A percentile compares a stretch with the other conserved stretches of the same genome.
Conservation (phyloP, 2,797 vertebrate genomes). For the Pangasius mekongensis region DNA sequence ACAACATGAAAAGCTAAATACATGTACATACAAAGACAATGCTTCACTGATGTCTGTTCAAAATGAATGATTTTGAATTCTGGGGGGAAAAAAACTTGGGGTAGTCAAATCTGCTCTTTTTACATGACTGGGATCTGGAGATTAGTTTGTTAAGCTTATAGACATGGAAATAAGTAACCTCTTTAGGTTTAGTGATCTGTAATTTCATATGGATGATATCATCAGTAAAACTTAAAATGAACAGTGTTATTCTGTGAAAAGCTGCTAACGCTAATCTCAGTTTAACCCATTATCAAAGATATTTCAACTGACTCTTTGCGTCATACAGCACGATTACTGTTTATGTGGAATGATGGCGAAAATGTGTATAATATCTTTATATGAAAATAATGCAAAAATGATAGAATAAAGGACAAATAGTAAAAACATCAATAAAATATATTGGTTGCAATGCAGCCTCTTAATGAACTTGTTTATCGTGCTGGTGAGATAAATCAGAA, state of each 20-base stretch:
- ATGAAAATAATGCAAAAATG: neutral
- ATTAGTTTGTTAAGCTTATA: neutral
- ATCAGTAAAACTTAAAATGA: neutral
- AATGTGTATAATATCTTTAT: neutral
- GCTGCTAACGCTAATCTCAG: slow-evolving; percentile 10
- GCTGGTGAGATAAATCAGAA: neutral
- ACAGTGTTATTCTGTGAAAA: neutral
- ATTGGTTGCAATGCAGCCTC: neutral
- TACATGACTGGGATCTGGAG: neutral
- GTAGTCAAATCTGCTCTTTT: neutral
- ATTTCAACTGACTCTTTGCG: neutral
- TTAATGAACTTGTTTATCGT: neutral
- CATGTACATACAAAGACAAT: slow-evolving; percentile 13
- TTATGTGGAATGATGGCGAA: neutral
- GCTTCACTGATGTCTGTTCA: slow-evolving; percentile 9
- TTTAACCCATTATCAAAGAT: slow-evolving; percentile 32
- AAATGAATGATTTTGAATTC: neutral
- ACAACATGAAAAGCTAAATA: neutral
- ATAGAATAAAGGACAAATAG: neutral
- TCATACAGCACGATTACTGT: neutral
- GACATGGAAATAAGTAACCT: neutral
- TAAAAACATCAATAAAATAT: neutral
- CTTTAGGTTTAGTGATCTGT: neutral
- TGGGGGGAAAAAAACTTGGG: neutral
- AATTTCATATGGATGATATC: neutral